Percentiles rank a stretch among this genome's conserved stretches.
phyloP scores from a whole-genome alignment of 1,140 invertebrate species.

The Tetraneura akinire region DNA sequence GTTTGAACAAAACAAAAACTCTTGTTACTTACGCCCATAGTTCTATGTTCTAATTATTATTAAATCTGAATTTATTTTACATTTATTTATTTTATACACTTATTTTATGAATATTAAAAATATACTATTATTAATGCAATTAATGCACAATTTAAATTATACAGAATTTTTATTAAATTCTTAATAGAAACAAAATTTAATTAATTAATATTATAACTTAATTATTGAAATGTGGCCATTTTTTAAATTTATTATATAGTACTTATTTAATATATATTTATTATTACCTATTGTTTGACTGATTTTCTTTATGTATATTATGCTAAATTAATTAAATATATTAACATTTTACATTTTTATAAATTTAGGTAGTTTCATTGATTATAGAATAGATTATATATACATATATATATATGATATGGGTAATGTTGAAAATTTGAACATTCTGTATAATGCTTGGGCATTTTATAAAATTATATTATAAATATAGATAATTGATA shows the following conservation, averaged over 20 bases:
- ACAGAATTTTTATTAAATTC: background rate
- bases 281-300: constrained; percentile 20
- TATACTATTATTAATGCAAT: background rate
- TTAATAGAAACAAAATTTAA: too few relatives aligned
- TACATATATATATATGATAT: background rate
- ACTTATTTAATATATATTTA: too few relatives aligned
- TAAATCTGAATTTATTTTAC: background rate
- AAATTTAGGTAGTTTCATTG: background rate
- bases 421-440: background rate
- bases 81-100: background rate
- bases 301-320: background rate
- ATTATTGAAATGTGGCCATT: constrained; percentile 27
- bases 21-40: too few relatives aligned
- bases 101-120: background rate
- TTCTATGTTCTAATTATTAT: background rate
- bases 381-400: background rate
- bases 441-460: too few relatives aligned
- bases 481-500: too few relatives aligned
- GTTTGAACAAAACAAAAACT: too few relatives aligned
- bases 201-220: too few relatives aligned
- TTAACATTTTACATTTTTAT: background rate
- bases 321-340: background rate
- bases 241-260: background rate
- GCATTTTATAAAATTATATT: too few relatives aligned
- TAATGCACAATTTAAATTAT: background rate